Evolutionary conservation across 2,888 invertebrate genomes (phyloP), one percentile per base, ranked within the genome.

Genomic region (Encarsia formosa): DNA sequence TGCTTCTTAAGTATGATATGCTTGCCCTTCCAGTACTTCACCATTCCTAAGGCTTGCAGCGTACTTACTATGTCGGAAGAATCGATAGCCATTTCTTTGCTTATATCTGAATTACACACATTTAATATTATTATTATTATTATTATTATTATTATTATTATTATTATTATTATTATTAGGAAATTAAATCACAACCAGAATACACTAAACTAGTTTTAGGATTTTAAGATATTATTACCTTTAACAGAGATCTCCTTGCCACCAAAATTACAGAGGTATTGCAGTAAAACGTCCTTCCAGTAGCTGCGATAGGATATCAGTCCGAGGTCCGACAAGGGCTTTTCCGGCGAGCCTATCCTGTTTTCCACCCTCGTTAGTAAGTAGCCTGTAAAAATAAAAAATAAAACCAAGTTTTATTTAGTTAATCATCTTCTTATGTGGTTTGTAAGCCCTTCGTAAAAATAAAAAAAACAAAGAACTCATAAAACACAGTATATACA

Each of bases 21-120:
- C 74, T 95, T 94, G 55, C 96, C 96, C 76, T 97, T 97, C 96
- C 97, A 98, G 74, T 98, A 98, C 76, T 98, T 97, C 86, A 98
- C 89, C 83, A 98, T 91, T 6, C 96, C 95, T 59, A 97, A 79
- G 16, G 94, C 93, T 69, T 97, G 96, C 35, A 99, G 78, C 4
- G 99, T 99, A 60, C 95, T 96, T 20, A 98, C 94, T 57, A 99
- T 96, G 74, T 99, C 99, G 70, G 95, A 95, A 2, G 94, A 90
- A 66, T 96, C 93, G 62, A 98, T 94, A 16, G 95, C 96, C 79
- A 95, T 88, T 77, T 95, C 93, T 72, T 91, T 83, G 68, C 87
- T 86, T 63, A 88, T 77, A 71, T 84, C 85, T 81, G 72, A n/a
- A n/a, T n/a, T n/a, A n/a, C n/a, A n/a, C n/a, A n/a, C n/a, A n/a